Evolutionary conservation across 2,888 invertebrate species (phyloP).

Genomic region (Cylindroiulus punctatus): DNA sequence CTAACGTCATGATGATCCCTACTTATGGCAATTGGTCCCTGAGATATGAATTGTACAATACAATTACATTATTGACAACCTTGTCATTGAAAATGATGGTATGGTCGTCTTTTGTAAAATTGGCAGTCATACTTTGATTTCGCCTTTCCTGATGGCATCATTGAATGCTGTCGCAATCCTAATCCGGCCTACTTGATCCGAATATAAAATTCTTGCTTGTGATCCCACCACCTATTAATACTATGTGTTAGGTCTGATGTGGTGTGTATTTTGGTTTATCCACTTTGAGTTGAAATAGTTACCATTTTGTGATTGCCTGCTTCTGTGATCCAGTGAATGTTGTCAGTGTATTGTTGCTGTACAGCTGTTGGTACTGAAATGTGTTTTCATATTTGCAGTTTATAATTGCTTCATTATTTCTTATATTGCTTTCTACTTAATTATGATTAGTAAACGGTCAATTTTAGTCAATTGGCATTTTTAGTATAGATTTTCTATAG

Average conservation of each 20-base stretch:
- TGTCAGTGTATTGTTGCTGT: slow-evolving; percentile 71
- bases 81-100: background rate
- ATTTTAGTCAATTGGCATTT: too few species aligned
- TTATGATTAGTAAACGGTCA: too few species aligned
- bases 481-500: too few species aligned
- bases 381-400: too few species aligned
- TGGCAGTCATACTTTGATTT: slow-evolving; percentile 65
- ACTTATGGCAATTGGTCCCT: slow-evolving; percentile 72
- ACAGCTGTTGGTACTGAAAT: slow-evolving; percentile 67
- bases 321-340: slow-evolving; percentile 71
- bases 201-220: slow-evolving; percentile 72
- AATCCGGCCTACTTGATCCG: slow-evolving; percentile 70
- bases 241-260: too few species aligned
- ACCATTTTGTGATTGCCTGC: slow-evolving; percentile 71
- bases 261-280: too few species aligned
- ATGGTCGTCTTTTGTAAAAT: background rate
- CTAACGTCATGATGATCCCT: slow-evolving; percentile 75
- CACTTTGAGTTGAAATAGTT: background rate
- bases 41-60: background rate
- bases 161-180: slow-evolving; percentile 71
- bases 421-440: too few species aligned
- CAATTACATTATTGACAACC: background rate
- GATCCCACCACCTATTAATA: slow-evolving; percentile 68
- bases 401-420: too few species aligned
- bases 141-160: slow-evolving; percentile 68